Evolutionary conservation across 2,113 vertebrate species (phyloP).

Genomic region (Hippocampus barbouri): DNA sequence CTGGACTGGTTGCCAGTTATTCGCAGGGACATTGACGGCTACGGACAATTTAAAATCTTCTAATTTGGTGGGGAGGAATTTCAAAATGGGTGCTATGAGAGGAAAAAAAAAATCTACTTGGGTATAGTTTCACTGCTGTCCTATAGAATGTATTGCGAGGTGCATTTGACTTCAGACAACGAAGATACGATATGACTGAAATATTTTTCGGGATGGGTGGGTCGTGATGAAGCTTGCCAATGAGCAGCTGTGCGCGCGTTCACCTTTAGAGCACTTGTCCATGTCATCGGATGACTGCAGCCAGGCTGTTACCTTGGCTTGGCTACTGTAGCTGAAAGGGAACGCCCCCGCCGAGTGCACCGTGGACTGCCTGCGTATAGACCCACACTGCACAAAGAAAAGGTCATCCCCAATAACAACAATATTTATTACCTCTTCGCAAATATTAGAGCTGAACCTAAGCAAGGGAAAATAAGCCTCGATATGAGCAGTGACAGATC

Average conservation of each 20-base stretch:
- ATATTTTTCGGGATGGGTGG: not conserved
- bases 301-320: slow-evolving; percentile 86
- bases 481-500: slow-evolving; percentile 1
- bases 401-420: slow-evolving; percentile 34
- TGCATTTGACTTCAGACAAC: too few relatives aligned
- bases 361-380: slow-evolving; percentile 81
- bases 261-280: slow-evolving; percentile 95
- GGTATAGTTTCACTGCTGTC: too few relatives aligned
- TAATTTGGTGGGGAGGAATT: too few relatives aligned
- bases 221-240: not conserved
- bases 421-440: not conserved
- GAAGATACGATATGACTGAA: too few relatives aligned
- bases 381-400: slow-evolving; percentile 70
- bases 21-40: too few relatives aligned
- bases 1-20: too few relatives aligned
- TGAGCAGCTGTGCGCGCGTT: slow-evolving; percentile 11
- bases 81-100: too few relatives aligned
- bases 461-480: not conserved
- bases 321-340: slow-evolving; percentile 78
- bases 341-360: slow-evolving; percentile 74
- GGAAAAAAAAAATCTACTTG: too few relatives aligned
- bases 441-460: not conserved
- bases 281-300: slow-evolving; percentile 92
- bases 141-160: too few relatives aligned
- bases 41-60: too few relatives aligned